Conservation (phyloP, 2,888 invertebrate species). For the Perizoma affinitatum region DNA sequence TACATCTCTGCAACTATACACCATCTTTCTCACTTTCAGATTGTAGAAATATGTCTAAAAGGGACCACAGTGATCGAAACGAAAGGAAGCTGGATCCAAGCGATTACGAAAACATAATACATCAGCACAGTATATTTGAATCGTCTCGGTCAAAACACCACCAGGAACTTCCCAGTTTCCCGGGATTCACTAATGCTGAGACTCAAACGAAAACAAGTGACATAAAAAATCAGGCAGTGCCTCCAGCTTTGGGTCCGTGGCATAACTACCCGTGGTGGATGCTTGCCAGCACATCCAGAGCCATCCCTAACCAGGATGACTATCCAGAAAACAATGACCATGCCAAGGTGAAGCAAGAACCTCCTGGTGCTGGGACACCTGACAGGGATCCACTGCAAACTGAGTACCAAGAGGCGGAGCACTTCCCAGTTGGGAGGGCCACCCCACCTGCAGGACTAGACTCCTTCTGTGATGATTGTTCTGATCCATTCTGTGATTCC, state of each 20-base stretch:
- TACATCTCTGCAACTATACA: background rate
- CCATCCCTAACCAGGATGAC: slow-evolving; percentile 74
- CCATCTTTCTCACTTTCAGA: slow-evolving; percentile 38
- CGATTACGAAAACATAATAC: slow-evolving; percentile 79
- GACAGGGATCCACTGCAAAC: slow-evolving; percentile 72
- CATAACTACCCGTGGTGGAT: slow-evolving; percentile 84
- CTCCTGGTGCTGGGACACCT: slow-evolving; percentile 70
- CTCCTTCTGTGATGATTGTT: slow-evolving; percentile 81
- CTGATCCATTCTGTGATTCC: slow-evolving; percentile 81
- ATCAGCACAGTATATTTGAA: slow-evolving; percentile 80
- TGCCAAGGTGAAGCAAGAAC: slow-evolving; percentile 77
- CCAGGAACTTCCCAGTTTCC: slow-evolving; percentile 78
- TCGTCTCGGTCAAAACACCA: slow-evolving; percentile 71
- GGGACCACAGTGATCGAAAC: slow-evolving; percentile 75
- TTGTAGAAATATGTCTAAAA: slow-evolving; percentile 73
- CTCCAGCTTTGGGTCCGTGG: slow-evolving; percentile 75
- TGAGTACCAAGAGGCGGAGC: slow-evolving; percentile 57
- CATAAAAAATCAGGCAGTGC: slow-evolving; percentile 68
- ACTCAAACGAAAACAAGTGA: slow-evolving; percentile 80
- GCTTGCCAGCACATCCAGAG: slow-evolving; percentile 79
- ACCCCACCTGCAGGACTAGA: slow-evolving; percentile 76
- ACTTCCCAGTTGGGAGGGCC: slow-evolving; percentile 62
- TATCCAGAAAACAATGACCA: slow-evolving; percentile 75
- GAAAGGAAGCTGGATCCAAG: slow-evolving; percentile 78
- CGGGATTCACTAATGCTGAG: slow-evolving; percentile 80